Base-by-base conservation (phyloP, 2,113 vertebrate species). In the Nycticryphes semicollaris region DNA sequence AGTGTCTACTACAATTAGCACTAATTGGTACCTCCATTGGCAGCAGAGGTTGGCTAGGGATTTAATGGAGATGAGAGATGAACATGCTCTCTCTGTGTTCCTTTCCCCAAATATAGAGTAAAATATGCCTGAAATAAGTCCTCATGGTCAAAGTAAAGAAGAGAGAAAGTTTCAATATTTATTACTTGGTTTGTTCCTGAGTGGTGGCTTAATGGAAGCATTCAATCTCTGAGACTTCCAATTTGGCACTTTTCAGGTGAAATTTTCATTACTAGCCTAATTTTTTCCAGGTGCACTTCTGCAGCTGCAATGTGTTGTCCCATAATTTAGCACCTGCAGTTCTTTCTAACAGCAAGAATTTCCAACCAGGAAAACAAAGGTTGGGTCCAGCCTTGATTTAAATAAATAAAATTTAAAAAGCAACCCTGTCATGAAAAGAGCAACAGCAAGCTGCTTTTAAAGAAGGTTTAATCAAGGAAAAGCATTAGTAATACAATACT, bases 181-280 rank as follows among this genome's bases (percentile, higher is more conserved):
- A 92, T 94, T 94, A 87, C 93, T 89, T 70, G 41, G 18, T 92
- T 93, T 77, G 25, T 35, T 93, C 45, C 90, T 96, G 88, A 91
- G 80, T 85, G 48, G 74, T 92, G 25, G 54, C 84, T 95, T 94
- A 97, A 97, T 96, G 87, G 89, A 94, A 91, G 87, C 67, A 92
- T 92, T 97, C 96, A 93, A 51, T 96, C 92, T 95, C 89, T 85
- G 89, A 95, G 87, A 91, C 70, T 95, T 96, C 87, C 91, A 93
- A 93, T 95, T 97, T 96, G 95, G 95, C 96, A 89, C 78, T 95
- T 97, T 86, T 96, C 96, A 96, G 95, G 96, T 96, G 96, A 96
- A 95, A 97, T 94, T 95, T 95, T 96, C 94, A 95, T 96, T 96
- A 95, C 95, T 74, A 95, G 87, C 66, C 81, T 96, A 93, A 97